Base-by-base conservation (phyloP, 2,888 invertebrate genomes). In the Periphyllus acericola region DNA sequence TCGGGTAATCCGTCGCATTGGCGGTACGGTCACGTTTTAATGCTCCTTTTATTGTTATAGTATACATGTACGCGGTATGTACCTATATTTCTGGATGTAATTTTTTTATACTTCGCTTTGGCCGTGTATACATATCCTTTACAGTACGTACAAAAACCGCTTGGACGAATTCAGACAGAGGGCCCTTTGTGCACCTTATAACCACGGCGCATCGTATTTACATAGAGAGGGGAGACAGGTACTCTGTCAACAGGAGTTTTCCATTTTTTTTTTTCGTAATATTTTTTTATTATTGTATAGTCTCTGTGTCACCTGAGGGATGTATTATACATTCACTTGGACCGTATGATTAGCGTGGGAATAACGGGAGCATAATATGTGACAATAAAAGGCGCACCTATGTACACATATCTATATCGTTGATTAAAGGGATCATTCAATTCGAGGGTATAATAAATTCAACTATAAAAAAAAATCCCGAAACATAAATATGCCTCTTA, bases 11-110 rank as follows among this genome's bases (percentile, higher is more conserved):
- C 87, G 80, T 81, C 60, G 87, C 74, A 60, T 81, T 14, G 74
- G 81, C 74, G 87, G 81, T 66, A 87, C 74, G 81, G 87, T 87
- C 87, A 87, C 87, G 87, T 86, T 86, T 86, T 86, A 80, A 86
- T 80, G 72, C 66, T 87, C 32, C 46, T 40, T 81, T 87, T 87
- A 80, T 87, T 74, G 36, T 80, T 80, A 25, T 55, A 25, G 46
- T 36, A 60, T 52, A n/a, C 29, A 14, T 71, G 46, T 29, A 14
- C 36, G 66, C 36, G 36, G 34, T 79, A 52, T 32, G 52, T 40
- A 17, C 46, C 36, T 60, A 11, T 19, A 3, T 6, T 71, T 46
- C 46, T 66, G 80, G 66, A n/a, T 66, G 36, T 80, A 80, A 71
- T 71, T 71, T 79, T 46, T 76, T 83, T 75, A 40, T 84, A n/a